Conservation (phyloP, 2,797 vertebrate genomes). For the Phrynocephalus guinanensis region DNA sequence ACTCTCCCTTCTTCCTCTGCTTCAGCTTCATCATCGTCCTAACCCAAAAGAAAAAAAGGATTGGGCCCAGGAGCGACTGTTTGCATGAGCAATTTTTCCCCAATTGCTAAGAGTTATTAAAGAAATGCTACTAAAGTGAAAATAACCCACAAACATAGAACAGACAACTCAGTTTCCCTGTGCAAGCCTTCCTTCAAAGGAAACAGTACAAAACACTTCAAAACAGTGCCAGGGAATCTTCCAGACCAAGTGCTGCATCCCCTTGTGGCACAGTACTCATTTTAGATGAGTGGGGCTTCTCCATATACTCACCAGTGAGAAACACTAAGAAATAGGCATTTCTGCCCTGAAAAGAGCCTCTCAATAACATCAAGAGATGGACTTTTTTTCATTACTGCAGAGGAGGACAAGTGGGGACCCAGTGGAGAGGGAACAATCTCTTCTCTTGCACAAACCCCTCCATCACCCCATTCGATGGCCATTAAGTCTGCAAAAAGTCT, state of each 20-base stretch:
- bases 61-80: not conserved
- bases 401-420: no score
- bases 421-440: no score
- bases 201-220: no score
- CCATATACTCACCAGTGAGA: no score
- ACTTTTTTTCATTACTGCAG: no score
- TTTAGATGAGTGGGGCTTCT: no score
- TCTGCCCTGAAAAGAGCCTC: no score
- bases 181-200: not conserved
- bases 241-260: not conserved
- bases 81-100: not conserved
- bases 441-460: no score
- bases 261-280: not conserved
- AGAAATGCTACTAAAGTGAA: not conserved
- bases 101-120: constrained; percentile 1
- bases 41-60: constrained; percentile 34
- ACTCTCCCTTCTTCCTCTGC: constrained; percentile 76
- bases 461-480: no score
- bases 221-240: not conserved
- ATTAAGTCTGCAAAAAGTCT: no score
- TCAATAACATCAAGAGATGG: no score
- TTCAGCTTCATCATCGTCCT: constrained; percentile 73
- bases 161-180: not conserved
- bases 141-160: not conserved
- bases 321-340: no score